These are phyloP conservation scores for Ciconia maguari DNA, from an alignment of 2,113 vertebrate species.

Conservation along the genomic window DNA sequence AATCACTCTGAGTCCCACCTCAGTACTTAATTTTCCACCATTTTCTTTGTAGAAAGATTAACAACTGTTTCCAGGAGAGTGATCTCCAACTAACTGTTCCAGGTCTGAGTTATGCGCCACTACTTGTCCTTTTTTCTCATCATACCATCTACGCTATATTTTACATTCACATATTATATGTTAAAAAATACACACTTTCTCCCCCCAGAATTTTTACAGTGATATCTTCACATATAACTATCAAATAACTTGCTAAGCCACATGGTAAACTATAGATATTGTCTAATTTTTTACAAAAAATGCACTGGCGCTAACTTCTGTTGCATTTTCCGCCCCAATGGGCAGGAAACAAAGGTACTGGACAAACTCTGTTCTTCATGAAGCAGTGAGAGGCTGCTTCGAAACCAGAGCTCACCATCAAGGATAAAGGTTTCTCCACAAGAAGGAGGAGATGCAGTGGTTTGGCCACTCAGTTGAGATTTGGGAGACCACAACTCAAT, in stretches of 20 bases:
- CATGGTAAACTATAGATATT: neutral
- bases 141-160: neutral
- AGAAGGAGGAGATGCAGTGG: neutral
- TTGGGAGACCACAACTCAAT: neutral
- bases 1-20: neutral
- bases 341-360: neutral
- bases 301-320: neutral
- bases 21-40: neutral
- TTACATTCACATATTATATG: neutral
- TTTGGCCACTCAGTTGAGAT: neutral
- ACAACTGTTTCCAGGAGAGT: neutral
- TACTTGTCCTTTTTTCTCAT: neutral
- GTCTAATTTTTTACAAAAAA: neutral
- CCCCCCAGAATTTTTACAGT: neutral
- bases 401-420: neutral
- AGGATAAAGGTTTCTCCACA: neutral
- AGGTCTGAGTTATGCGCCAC: neutral
- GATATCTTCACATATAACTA: neutral
- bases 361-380: neutral
- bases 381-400: neutral
- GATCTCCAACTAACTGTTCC: neutral
- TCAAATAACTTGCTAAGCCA: neutral
- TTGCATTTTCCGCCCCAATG: neutral
- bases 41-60: neutral
- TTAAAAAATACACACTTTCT: neutral